phyloP scores from a whole-genome alignment of 1,140 invertebrate genomes.

The Lanistes nyassanus region DNA sequence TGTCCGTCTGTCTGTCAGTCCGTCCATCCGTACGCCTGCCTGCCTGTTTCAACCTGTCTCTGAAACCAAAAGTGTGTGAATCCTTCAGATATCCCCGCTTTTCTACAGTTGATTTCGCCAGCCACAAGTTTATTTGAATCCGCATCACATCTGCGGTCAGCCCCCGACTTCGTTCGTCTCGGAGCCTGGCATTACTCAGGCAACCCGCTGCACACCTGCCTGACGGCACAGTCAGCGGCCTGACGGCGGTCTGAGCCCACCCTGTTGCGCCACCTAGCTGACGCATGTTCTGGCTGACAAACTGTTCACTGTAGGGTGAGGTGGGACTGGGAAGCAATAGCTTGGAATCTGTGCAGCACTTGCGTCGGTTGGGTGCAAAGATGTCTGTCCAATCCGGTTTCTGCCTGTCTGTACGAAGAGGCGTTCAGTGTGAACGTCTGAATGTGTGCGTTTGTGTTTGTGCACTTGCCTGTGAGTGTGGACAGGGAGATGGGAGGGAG shows the following conservation, averaged over 20 bases:
- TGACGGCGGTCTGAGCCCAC: background rate
- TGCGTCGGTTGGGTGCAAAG: too few relatives aligned
- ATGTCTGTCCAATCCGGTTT: background rate
- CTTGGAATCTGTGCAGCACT: background rate
- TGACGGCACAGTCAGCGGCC: too few relatives aligned
- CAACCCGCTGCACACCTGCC: too few relatives aligned
- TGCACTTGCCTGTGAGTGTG: background rate
- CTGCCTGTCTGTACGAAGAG: background rate
- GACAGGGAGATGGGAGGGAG: background rate
- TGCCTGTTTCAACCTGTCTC: conserved; percentile 3
- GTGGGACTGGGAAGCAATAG: background rate
- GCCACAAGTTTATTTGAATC: too few relatives aligned
- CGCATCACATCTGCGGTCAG: too few relatives aligned
- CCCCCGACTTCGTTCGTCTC: too few relatives aligned
- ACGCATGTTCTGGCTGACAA: background rate
- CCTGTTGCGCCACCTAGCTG: background rate
- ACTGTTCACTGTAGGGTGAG: background rate
- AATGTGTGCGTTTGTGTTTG: background rate
- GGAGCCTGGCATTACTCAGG: too few relatives aligned
- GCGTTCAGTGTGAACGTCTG: background rate
- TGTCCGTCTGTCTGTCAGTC: conserved; percentile 8
- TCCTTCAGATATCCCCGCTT: too few relatives aligned
- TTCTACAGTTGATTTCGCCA: too few relatives aligned
- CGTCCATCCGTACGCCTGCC: background rate
- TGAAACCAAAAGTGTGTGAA: background rate